Base-by-base conservation (phyloP, 2,888 invertebrate species). In the Brenthis daphne region DNA sequence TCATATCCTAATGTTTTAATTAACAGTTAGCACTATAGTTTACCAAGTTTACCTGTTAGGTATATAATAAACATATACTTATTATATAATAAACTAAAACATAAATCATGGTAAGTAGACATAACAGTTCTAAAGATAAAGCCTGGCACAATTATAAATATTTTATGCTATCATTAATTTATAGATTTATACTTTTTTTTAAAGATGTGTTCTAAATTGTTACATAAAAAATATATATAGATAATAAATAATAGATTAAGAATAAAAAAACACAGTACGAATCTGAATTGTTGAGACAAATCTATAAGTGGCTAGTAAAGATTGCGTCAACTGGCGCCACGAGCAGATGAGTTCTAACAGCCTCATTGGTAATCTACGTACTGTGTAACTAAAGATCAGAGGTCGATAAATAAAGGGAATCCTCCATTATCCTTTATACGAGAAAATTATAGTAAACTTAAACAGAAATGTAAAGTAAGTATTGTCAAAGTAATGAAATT, bases 331-430 rank as follows among this genome's bases (percentile, higher is more conserved):
- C 68, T 73, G 73, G 74, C 74, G 73, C 73, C 74, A 66, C 54
- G 43, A 61, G 64, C 65, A 73, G 69, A 73, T 74, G 70, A 74
- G 73, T 66, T 71, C 68, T 66, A 73, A 68, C 71, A 71, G 68
- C 67, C 69, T 73, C 73, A 74, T 74, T 74, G 70, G 73, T 71
- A 74, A 71, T 69, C 67, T 70, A 73, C 64, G 69, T 71, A 69
- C 65, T 73, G 70, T 72, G 69, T 70, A 72, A 70, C 69, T 70
- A 67, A 71, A 74, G 74, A 68, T 71, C 74, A 74, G 66, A 74
- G 72, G 70, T 74, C 68, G 70, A 64, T 72, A 67, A 67, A 73
- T 57, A 70, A 65, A 68, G 69, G 70, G 68, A 64, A 71, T 67
- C 60, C 69, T 65, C 65, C 61, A 24, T 68, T 64, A 64, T 58